Conservation (phyloP, 2,797 vertebrate genomes). For the Allochrocebus solatus region DNA sequence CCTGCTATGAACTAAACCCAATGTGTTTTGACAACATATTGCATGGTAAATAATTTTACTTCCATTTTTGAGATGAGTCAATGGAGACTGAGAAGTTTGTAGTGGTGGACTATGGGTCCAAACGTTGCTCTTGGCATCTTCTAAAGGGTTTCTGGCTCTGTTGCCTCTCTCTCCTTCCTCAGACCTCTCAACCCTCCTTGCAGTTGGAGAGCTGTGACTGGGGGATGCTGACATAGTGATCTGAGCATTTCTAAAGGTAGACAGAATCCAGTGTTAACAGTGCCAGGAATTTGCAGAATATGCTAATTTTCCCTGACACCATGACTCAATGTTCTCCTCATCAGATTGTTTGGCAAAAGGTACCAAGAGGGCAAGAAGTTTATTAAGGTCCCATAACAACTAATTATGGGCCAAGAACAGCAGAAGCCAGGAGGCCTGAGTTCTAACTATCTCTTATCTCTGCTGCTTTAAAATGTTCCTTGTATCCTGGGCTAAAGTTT, state of each 20-base stretch:
- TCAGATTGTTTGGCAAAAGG: background rate
- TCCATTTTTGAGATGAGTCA: background rate
- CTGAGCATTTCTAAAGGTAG: background rate
- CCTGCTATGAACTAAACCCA: background rate
- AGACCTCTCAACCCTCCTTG: background rate
- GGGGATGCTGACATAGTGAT: too few relatives aligned
- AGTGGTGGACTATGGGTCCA: background rate
- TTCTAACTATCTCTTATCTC: background rate
- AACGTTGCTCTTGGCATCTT: background rate
- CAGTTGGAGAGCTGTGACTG: background rate
- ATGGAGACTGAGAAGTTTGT: background rate
- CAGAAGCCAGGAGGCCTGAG: too few relatives aligned
- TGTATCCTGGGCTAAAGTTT: too few relatives aligned
- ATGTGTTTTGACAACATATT: background rate
- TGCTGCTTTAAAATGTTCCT: rapidly evolving
- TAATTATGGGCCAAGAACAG: background rate
- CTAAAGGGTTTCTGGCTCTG: background rate
- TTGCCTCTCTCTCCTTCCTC: background rate
- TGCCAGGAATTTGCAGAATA: background rate
- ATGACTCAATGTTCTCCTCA: background rate
- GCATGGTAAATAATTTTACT: background rate
- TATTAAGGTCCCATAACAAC: background rate
- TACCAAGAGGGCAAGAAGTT: background rate
- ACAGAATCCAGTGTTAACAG: background rate
- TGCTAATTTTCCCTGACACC: background rate